Evolutionary conservation across 2,113 vertebrate genomes (phyloP), one percentile per base, ranked within the genome.

Genomic region (Eira barbara): DNA sequence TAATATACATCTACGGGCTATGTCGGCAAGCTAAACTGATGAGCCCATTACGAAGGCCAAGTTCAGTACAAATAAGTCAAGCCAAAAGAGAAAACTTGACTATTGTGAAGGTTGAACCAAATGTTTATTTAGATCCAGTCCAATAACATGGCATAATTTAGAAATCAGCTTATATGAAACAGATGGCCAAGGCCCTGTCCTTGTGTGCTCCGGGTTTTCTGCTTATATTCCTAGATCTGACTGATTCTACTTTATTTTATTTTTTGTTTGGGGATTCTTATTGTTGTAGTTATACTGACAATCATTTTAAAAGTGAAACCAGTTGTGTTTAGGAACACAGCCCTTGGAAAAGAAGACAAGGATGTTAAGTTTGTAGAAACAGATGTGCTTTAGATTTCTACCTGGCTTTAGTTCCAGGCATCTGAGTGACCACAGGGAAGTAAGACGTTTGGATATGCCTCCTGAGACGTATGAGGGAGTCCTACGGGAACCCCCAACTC

Each of bases 91-190:
- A 96, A 84, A 74, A 89, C 34, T 73, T 91, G 69, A 93, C 73
- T 86, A 25, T 94, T 57, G 25, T 34, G 88, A 89, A 90, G 93
- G 45, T 49, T 92, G 61, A 95, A 84, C 65, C 93, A 97, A 95
- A 95, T 94, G 88, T 97, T 85, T 95, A 63, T 31, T 45, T 71
- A 95, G 86, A 96, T 47, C 55, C 76, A 78, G 74, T 57, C 61
- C 81, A 97, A 86, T 88, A 83, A 79, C 17, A 59, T 0, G 4
- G n/a, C 25, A 34, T 81, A 57, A 69, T 90, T 95, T 94, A 96
- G 80, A 95, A 93, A 87, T 63, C 29, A 61, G 79, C n/a, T 96
- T 95, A 81, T 90, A 80, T 14, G 83, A 97, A 97, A 95, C 97
- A 97, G 92, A 97, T 91, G 92, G 61, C 31, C 63, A 20, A 80